Conservation (phyloP, 1,140 invertebrate genomes). For the Thaumatotibia leucotreta region DNA sequence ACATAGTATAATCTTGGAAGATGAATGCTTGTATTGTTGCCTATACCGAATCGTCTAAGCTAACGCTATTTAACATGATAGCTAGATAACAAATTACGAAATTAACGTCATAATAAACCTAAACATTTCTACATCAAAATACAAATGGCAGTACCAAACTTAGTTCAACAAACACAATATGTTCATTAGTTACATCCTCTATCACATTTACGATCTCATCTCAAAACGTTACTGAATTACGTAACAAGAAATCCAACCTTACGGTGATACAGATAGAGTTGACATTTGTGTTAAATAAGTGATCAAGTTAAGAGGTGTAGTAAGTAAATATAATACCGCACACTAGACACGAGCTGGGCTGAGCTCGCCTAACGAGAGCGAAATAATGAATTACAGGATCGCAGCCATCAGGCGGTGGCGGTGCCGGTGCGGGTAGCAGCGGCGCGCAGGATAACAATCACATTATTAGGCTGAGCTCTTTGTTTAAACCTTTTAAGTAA, state of each 20-base stretch:
- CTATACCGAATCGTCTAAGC: background rate
- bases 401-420: background rate
- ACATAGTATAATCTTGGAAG: no score
- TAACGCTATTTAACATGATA: background rate
- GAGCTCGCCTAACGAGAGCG: background rate
- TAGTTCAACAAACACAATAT: constrained; percentile 11
- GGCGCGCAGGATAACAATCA: background rate
- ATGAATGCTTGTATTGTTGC: no score
- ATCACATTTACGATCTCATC: background rate
- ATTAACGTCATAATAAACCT: background rate
- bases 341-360: background rate
- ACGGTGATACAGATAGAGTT: background rate
- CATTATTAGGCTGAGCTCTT: background rate
- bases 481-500: background rate
- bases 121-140: background rate
- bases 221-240: background rate
- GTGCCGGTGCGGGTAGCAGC: background rate
- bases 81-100: background rate
- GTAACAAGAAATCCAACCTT: background rate
- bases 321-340: background rate
- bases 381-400: constrained; percentile 14
- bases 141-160: background rate
- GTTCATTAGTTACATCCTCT: constrained; percentile 8
- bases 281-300: background rate
- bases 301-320: background rate